These are phyloP conservation scores for Caenorhabditis afra DNA, from an alignment of 2,888 invertebrate species.

Conservation along the genomic window DNA sequence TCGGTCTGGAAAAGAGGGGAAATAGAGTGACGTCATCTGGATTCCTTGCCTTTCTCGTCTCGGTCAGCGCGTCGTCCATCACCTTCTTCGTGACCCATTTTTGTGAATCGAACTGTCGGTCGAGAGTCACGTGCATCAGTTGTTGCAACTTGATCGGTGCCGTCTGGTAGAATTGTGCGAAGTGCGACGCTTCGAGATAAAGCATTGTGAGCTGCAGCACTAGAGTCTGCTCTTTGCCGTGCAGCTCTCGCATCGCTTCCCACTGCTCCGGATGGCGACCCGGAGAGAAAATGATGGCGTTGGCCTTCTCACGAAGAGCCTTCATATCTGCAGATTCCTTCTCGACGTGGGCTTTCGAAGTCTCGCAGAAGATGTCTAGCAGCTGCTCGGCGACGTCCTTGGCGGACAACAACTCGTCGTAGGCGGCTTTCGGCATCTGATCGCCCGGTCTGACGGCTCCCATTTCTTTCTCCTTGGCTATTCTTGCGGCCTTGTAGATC, in stretches of 20 bases:
- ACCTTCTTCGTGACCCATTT: conserved; percentile 23
- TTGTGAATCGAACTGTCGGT: conserved; percentile 36
- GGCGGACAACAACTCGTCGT: conserved; percentile 22
- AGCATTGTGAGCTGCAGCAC: conserved; percentile 37
- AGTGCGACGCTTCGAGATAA: conserved; percentile 31
- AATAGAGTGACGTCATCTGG: not conserved
- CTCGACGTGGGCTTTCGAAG: conserved; percentile 37
- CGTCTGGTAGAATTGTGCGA: conserved; percentile 31
- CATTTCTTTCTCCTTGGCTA: conserved; percentile 51
- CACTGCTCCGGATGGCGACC: conserved; percentile 12
- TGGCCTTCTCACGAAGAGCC: conserved; percentile 1
- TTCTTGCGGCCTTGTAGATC: conserved; percentile 38
- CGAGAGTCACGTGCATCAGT: conserved; percentile 38
- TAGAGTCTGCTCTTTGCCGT: conserved; percentile 32
- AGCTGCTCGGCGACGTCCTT: conserved; percentile 30
- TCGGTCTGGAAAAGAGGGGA: conserved; percentile 14
- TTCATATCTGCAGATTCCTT: conserved; percentile 25
- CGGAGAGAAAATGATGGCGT: conserved; percentile 17
- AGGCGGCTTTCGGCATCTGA: not conserved
- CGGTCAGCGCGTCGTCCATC: conserved; percentile 48
- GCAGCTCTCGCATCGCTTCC: conserved; percentile 16
- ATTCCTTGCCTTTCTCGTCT: conserved; percentile 36
- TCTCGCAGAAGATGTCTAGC: conserved; percentile 39
- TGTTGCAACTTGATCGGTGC: conserved; percentile 44
- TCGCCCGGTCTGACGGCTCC: conserved; percentile 27